These are phyloP conservation scores for Chaetophractus vellerosus DNA, from an alignment of 2,797 vertebrate species.

Conservation along the genomic window DNA sequence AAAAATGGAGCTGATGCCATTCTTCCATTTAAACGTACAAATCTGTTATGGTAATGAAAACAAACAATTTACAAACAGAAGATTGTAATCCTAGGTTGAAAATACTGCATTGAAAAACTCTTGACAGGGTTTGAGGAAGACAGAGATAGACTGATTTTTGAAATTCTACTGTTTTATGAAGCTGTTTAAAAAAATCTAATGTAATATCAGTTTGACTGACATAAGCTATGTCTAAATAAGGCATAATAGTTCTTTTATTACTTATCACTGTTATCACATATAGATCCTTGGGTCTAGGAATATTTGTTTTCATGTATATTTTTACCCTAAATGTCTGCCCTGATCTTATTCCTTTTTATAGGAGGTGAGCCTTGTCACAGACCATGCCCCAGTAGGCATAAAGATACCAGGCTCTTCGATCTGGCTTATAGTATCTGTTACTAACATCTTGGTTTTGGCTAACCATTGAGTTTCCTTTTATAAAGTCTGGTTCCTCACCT, in stretches of 20 bases:
- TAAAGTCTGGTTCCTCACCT: background rate
- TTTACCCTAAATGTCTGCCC: background rate
- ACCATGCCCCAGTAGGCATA: fast-evolving
- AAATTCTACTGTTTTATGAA: background rate
- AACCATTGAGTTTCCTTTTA: background rate
- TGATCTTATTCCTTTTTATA: background rate
- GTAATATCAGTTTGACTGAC: background rate
- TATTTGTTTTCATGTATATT: background rate
- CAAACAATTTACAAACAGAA: background rate
- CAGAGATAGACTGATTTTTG: background rate
- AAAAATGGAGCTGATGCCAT: background rate
- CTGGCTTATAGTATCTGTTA: background rate
- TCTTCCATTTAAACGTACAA: background rate
- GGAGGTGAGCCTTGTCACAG: background rate
- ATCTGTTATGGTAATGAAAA: background rate
- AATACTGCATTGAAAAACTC: background rate
- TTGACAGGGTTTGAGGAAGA: background rate
- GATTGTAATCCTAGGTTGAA: background rate
- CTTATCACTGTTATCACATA: no score
- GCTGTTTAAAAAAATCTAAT: background rate
- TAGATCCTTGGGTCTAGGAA: background rate
- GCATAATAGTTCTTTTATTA: background rate
- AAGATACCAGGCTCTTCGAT: background rate
- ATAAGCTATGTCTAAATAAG: background rate
- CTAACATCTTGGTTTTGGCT: background rate